Evolutionary conservation across 2,888 invertebrate species (phyloP).

Genomic region (Saturnia pavonia): DNA sequence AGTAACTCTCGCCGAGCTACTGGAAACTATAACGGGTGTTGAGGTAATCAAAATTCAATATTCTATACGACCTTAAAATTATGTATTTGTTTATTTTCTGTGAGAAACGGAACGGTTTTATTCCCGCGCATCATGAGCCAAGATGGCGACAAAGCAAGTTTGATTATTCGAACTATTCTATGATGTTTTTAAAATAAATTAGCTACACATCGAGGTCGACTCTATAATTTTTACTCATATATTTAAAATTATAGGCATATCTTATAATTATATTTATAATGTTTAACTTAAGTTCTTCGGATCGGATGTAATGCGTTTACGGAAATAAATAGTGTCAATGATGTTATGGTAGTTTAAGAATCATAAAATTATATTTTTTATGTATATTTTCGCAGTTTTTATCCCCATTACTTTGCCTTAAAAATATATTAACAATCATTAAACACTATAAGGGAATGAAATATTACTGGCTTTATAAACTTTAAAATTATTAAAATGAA

Average conservation of each 20-base stretch:
- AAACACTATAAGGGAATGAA: not conserved
- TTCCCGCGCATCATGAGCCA: slow-evolving; percentile 51
- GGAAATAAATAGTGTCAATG: slow-evolving; percentile 22
- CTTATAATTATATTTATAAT: not conserved
- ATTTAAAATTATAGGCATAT: not conserved
- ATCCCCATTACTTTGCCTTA: not conserved
- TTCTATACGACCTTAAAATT: slow-evolving; percentile 31
- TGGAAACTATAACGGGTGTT: slow-evolving; percentile 70
- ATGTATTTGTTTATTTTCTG: slow-evolving; percentile 59
- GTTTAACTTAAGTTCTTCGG: not conserved
- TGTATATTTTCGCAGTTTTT: not conserved
- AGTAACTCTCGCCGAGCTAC: slow-evolving; percentile 66
- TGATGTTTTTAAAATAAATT: not conserved
- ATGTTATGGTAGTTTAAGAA: too few relatives aligned
- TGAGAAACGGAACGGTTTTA: slow-evolving; percentile 73
- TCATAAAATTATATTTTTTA: too few relatives aligned
- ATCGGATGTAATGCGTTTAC: slow-evolving; percentile 30
- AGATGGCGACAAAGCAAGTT: slow-evolving; percentile 52
- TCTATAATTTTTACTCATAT: not conserved
- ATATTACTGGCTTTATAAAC: not conserved
- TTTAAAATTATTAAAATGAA: not conserved
- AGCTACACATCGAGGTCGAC: not conserved
- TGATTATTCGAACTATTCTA: too few relatives aligned
- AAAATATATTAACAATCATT: not conserved
- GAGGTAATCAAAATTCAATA: slow-evolving; percentile 52